These are phyloP conservation scores for Propithecus perrieri DNA, from an alignment of 2,797 vertebrate genomes.

Conservation along the genomic window DNA sequence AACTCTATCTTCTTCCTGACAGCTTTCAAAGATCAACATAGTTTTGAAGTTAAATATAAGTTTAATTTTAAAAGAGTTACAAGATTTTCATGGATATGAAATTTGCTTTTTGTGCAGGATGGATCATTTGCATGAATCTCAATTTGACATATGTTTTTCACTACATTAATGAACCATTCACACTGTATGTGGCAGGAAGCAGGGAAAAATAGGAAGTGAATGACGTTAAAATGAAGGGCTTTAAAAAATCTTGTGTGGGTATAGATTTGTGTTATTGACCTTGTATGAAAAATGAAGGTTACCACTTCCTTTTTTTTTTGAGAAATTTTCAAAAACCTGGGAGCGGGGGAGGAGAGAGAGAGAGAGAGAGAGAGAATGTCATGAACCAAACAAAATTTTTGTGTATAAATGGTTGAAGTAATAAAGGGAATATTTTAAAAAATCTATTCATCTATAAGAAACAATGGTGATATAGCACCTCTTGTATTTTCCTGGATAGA, in stretches of 20 bases:
- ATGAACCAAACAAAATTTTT: not conserved
- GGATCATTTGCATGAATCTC: conserved; percentile 54
- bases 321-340: not conserved
- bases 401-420: not conserved
- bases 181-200: conserved; percentile 45
- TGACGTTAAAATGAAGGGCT: conserved; percentile 47
- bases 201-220: conserved; percentile 57
- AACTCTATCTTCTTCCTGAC: not conserved
- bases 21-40: conserved; percentile 28
- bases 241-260: not conserved
- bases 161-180: conserved; percentile 63
- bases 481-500: too few relatives aligned
- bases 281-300: conserved; percentile 55
- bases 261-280: conserved; percentile 40
- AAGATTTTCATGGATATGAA: conserved; percentile 40
- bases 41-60: conserved; percentile 56
- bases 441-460: not conserved
- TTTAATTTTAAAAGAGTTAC: conserved; percentile 22
- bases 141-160: conserved; percentile 59
- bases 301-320: not conserved
- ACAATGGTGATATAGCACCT: too few relatives aligned
- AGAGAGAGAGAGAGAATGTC: not conserved
- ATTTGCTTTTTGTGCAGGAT: conserved; percentile 37
- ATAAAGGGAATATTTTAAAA: not conserved
- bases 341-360: not conserved